Base-by-base conservation (phyloP, 2,797 vertebrate species). In the Rallus crepitans region DNA sequence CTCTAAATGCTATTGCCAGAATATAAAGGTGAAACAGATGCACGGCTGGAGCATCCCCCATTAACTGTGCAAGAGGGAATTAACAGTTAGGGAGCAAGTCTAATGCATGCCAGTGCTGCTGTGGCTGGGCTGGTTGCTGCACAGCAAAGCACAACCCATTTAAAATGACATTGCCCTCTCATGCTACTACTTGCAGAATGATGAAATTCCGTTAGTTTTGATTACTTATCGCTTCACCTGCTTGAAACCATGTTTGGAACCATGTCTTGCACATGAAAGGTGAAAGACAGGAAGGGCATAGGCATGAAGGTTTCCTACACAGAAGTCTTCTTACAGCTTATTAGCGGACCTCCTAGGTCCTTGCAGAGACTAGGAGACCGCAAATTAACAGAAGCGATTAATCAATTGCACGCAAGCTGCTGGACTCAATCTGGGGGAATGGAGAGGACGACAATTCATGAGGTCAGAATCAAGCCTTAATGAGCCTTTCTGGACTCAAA, bases 311-410 rank as follows among this genome's bases (percentile, higher is more conserved):
- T 73, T 82, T 90, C 71, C 48, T 39, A 23, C 10, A 5, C 0
- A 21, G 35, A 60, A 66, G 19, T 72, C 56, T 86, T 56, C 82
- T 93, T 77, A 64, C 27, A 37, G 45, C 28, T 79, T 87, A 75
- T 47, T 61, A 92, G 50, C 0, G 0, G 56, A 79, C 56, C 28
- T 96, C 80, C 39, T 25, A 37, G 10, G 70, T 94, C 70, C 66
- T 90, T 35, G 45, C 53, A 90, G 82, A 76, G 71, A 55, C 31
- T 39, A 35, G 55, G 73, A 91, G 52, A 64, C 30, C 0, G 2
- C 82, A 76, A 93, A 94, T 84, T 91, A 94, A 94, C 80, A 87
- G 89, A 47, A 76, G 42, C 13, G 11, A 93, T 93, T 96, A 95
- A 95, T 90, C 93, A 91, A 91, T 93, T 64, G 61, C 72, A 61